Evolutionary conservation across 2,888 invertebrate genomes (phyloP), one percentile per base, ranked within the genome.

Genomic region (Cactoblastis cactorum): DNA sequence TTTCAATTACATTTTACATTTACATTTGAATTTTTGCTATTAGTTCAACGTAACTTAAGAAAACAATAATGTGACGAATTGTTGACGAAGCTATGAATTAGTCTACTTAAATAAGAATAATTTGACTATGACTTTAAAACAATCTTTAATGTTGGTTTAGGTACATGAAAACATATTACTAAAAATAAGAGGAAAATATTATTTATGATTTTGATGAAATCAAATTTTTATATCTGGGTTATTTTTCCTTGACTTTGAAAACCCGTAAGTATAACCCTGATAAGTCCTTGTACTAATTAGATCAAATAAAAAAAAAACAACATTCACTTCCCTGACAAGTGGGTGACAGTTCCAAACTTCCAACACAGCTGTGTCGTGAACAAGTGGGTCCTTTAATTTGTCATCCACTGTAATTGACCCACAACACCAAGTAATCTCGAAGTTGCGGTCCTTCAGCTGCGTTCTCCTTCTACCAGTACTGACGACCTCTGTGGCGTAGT

Each of bases 401-500:
- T 43, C 43, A 43, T 43, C 24, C 22, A 41, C 14, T 43, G 43
- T 28, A 43, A 28, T 28, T 43, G 43, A 28, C 43, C 17, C 1
- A 18, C 18, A 28, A 11, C 28, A 4, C 28, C n/a, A 43, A 28
- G 43, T 24, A 43, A 43, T 43, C 28, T 43, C 17, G n/a, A 32
- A 32, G 28, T 43, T 43, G 5, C 28, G 28, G 8, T 32, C 28
- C 43, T 28, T 14, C 17, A 32, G 43, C 43, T 43, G 43, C 22
- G 17, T 22, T 17, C 43, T 37, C 37, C 37, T 52, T 43, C 51
- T 47, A 53, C 51, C 38, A 49, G 3, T 22, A 22, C 6, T 3
- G 3, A 22, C 22, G 3, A 22, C 22, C n/a, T n/a, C n/a, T n/a
- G n/a, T n/a, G 22, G 22, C 22, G 3, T 22, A 22, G 22, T 22